Conservation (phyloP, 1,140 invertebrate genomes). For the Uloborus diversus region DNA sequence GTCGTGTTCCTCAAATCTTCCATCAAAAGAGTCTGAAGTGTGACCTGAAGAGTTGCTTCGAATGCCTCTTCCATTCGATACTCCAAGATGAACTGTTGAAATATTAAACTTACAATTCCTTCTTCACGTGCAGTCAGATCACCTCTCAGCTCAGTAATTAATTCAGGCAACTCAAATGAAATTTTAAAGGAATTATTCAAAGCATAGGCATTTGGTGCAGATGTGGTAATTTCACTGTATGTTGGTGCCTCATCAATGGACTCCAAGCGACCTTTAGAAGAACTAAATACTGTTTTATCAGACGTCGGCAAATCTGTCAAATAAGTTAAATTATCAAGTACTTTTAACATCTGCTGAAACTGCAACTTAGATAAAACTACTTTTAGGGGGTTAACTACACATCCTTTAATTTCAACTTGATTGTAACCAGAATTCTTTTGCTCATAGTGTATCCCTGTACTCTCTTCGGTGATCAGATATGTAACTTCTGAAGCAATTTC, state of each 20-base stretch:
- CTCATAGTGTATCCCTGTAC: neutral
- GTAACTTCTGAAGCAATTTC: constrained; percentile 16
- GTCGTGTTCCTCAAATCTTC: constrained; percentile 75
- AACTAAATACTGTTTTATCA: neutral
- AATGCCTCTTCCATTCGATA: constrained; percentile 74
- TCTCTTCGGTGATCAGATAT: neutral
- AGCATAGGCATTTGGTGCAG: neutral
- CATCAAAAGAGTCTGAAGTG: constrained; percentile 83
- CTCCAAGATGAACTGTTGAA: constrained; percentile 81
- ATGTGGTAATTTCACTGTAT: neutral
- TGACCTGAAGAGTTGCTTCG: constrained; percentile 77
- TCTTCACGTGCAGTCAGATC: constrained; percentile 64
- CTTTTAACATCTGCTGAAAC: constrained; percentile 88
- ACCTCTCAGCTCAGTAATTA: constrained; percentile 65
- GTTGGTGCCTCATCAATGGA: neutral
- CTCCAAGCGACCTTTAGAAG: neutral
- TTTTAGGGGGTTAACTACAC: constrained; percentile 82
- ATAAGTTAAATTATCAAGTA: constrained; percentile 64
- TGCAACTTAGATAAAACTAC: constrained; percentile 84
- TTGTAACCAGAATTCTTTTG: neutral
- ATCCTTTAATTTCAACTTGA: constrained; percentile 75
- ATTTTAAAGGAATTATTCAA: constrained; percentile 57
- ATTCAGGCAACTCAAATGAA: constrained; percentile 62
- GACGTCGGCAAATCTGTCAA: constrained; percentile 10
- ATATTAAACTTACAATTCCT: constrained; percentile 77